Percentiles rank a stretch among this genome's conserved stretches.
phyloP scores from a whole-genome alignment of 2,888 invertebrate genomes.

The Synergus laeviventris region DNA sequence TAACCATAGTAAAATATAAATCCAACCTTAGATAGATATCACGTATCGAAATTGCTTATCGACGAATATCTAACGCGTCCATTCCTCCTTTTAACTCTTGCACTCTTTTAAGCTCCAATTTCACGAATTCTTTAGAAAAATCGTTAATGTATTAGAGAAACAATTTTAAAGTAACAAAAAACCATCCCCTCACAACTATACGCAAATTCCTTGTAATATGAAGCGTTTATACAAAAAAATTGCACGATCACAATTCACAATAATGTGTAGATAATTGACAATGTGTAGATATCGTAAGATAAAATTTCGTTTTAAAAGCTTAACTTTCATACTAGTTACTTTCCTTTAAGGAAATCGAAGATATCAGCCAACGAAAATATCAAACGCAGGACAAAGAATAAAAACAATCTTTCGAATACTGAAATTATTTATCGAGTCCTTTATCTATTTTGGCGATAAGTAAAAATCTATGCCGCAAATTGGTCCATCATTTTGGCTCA shows the following conservation, averaged over 20 bases:
- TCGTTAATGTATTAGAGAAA: not conserved
- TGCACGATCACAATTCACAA: slow-evolving; percentile 68
- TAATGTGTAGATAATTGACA: slow-evolving; percentile 69
- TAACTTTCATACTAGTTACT: slow-evolving; percentile 8
- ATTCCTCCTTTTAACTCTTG: not conserved
- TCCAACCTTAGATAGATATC: slow-evolving; percentile 37
- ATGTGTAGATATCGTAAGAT: slow-evolving; percentile 44
- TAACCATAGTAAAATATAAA: slow-evolving; percentile 37
- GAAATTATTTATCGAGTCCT: not conserved
- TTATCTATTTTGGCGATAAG: slow-evolving; percentile 14
- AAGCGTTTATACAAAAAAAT: slow-evolving; percentile 61
- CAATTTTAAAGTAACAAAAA: not conserved
- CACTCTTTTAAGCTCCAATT: not conserved
- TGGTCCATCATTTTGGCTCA: slow-evolving; percentile 35
- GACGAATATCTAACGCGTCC: slow-evolving; percentile 11
- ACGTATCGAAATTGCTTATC: slow-evolving; percentile 32
- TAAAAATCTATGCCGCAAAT: slow-evolving; percentile 23
- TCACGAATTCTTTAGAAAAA: slow-evolving; percentile 9
- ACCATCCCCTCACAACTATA: not conserved
- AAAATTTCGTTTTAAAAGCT: slow-evolving; percentile 7
- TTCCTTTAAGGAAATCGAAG: slow-evolving; percentile 3
- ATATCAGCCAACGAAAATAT: not conserved
- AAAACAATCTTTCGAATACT: slow-evolving; percentile 8
- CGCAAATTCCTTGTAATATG: slow-evolving; percentile 15
- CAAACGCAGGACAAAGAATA: slow-evolving; percentile 1